Evolutionary conservation across 2,888 invertebrate genomes (phyloP), one percentile per base, ranked within the genome.

Genomic region (Hoplodrina blanda): DNA sequence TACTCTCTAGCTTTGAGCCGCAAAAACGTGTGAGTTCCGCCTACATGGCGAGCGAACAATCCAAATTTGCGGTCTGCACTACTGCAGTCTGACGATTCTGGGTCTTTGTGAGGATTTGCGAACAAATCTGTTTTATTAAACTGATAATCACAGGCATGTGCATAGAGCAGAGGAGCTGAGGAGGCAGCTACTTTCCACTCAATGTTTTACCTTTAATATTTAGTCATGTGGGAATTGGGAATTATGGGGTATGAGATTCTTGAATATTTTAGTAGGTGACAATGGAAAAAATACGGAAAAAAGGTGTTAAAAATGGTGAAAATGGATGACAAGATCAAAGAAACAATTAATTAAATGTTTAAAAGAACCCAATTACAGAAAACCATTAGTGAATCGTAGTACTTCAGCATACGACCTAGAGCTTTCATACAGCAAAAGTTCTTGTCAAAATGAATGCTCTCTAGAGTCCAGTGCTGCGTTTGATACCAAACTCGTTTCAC

Each of bases 11-110:
- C 84, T 86, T 87, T 85, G 87, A 88, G 81, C 77, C 77, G 91
- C 90, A 92, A 92, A 93, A 92, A 92, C 91, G 92, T 92, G 91
- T 90, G 92, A 92, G 90, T 93, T 91, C 91, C 93, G 92, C 92
- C 93, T 90, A 92, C 90, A 78, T 61, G 62, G 46, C 68, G 57
- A 81, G 57, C 56, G 63, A 73, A 60, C 60, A 62, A 71, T 72
- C 69, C 61, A 66, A 73, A 62, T 76, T 61, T 73, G 65, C 60
- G 56, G 73, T 65, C 10, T 46, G 46, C 46, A 46, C 5, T 46
- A 46, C 44, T 80, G 44, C 57, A 63, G 41, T 76, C 44, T 53
- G 46, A 15, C 44, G 60, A 41, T 37, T 67, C 30, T 63, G 25
- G 55, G 44, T n/a, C 44, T 46, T 56, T 63, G 33, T 66, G 17